These are phyloP conservation scores for Cairina moschata DNA, from an alignment of 2,113 vertebrate species.

Conservation along the genomic window DNA sequence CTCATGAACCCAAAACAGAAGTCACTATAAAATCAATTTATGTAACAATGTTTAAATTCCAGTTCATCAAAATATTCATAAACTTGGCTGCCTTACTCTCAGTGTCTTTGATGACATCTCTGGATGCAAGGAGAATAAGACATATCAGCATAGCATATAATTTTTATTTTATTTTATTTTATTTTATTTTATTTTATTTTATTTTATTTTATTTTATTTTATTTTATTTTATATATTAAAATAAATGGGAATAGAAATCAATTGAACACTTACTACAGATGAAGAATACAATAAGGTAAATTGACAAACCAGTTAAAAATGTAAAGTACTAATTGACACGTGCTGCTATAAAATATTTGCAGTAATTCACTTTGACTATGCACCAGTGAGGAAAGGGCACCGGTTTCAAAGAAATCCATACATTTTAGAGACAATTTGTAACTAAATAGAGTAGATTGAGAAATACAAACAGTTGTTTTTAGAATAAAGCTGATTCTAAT, in stretches of 20 bases:
- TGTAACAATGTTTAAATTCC: not conserved
- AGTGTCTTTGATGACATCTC: not conserved
- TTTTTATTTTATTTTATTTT: not conserved
- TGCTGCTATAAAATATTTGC: not conserved
- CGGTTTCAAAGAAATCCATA: slow-evolving; percentile 23
- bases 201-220: too few species aligned
- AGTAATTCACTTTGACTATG: not conserved
- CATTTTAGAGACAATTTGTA: not conserved
- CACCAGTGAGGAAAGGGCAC: not conserved
- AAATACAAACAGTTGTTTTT: not conserved
- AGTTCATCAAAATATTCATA: not conserved
- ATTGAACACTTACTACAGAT: not conserved
- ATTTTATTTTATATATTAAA: not conserved
- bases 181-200: too few species aligned
- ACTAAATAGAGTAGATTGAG: not conserved
- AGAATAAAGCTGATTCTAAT: not conserved
- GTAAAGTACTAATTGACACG: not conserved
- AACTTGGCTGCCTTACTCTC: not conserved
- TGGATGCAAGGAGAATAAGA: not conserved
- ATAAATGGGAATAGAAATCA: not conserved
- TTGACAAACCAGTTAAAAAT: slow-evolving; percentile 33
- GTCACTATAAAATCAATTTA: not conserved
- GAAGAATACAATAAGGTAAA: slow-evolving; percentile 3
- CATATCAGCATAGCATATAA: not conserved
- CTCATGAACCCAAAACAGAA: not conserved